Percentiles rank a stretch among this genome's conserved stretches.
phyloP scores from a whole-genome alignment of 2,888 invertebrate species.

The Branchipolynoe longqiensis region DNA sequence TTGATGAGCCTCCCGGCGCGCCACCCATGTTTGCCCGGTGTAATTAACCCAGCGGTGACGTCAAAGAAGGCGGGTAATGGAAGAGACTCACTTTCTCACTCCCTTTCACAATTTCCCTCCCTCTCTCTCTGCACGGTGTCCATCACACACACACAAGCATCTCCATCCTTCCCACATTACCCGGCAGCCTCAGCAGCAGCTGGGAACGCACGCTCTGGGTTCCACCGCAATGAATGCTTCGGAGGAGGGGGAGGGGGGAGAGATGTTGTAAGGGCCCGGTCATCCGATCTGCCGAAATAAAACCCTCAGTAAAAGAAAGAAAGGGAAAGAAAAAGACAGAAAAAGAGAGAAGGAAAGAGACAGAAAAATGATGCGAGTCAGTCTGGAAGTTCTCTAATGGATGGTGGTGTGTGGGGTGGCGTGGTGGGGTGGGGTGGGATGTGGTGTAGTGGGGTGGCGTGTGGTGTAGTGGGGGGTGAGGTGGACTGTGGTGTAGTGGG shows the following conservation, averaged over 20 bases:
- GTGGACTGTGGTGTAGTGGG: too few relatives aligned
- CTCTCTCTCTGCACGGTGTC: background rate
- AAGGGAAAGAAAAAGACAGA: background rate
- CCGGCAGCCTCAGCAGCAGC: background rate
- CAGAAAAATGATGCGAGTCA: background rate
- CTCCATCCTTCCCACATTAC: background rate
- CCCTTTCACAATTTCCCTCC: background rate
- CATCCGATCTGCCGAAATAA: background rate
- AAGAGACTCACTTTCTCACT: background rate
- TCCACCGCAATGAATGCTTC: background rate
- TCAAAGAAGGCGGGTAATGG: background rate
- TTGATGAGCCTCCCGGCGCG: background rate
- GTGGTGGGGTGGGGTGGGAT: background rate
- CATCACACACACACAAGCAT: background rate
- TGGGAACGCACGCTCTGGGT: background rate
- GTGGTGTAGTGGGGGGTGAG: too few relatives aligned
- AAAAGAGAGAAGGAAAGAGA: background rate
- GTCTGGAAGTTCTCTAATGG: background rate
- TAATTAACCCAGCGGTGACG: constrained; percentile 27
- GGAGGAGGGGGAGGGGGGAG: background rate
- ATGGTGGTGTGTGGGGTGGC: background rate
- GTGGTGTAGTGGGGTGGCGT: too few relatives aligned
- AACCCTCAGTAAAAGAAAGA: background rate
- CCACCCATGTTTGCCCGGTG: constrained; percentile 24
- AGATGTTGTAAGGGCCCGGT: background rate